These are phyloP conservation scores for Dromiciops gliroides DNA, from an alignment of 2,113 vertebrate genomes.

Conservation along the genomic window DNA sequence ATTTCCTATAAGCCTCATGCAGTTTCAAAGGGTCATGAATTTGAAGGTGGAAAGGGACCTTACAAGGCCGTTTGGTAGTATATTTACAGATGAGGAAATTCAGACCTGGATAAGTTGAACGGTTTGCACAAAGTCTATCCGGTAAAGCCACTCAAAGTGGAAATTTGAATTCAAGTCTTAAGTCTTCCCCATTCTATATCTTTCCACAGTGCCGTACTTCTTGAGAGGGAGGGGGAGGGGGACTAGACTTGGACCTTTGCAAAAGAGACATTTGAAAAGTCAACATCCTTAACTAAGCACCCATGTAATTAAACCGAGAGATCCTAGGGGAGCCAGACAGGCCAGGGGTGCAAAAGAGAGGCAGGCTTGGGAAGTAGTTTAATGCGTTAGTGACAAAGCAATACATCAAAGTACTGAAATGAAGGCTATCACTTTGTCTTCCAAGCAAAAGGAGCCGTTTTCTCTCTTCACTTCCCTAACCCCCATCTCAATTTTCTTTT, in stretches of 20 bases:
- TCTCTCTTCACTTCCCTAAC: background rate
- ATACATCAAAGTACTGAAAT: background rate
- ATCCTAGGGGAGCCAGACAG: background rate
- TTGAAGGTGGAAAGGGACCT: background rate
- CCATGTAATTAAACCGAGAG: background rate
- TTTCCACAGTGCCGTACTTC: background rate
- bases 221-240: background rate
- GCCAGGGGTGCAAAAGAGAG: background rate
- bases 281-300: background rate
- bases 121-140: background rate
- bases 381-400: background rate
- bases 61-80: background rate
- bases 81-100: background rate
- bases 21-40: background rate
- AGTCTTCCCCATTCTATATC: no score
- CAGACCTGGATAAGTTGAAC: background rate
- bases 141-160: background rate
- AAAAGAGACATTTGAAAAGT: background rate
- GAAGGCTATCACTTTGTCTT: background rate
- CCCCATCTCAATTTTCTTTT: background rate
- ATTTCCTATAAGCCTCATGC: background rate
- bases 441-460: background rate
- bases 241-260: background rate
- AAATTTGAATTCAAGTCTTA: background rate
- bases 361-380: background rate